Base-by-base conservation (phyloP, 2,888 invertebrate species). In the Drosophila flavopinicola region DNA sequence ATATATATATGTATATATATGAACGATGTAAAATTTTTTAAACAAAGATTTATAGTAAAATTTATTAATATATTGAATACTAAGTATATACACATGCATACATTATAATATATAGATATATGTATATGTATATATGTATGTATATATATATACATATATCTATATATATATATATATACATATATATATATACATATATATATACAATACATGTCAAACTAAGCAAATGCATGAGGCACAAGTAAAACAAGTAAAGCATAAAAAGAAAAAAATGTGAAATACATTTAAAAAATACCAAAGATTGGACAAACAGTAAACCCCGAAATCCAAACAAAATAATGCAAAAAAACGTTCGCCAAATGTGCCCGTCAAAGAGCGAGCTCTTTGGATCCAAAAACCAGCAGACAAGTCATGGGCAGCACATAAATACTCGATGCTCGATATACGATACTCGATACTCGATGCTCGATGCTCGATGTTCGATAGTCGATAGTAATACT, bases 31-130 rank as follows among this genome's bases (percentile, higher is more conserved):
- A 73, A 37, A 67, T 80, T 80, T 80, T 80, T 82, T 75, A 82
- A 78, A 70, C 53, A 61, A 78, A 73, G 82, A 75, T 78, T 78
- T 80, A 80, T 79, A 84, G 79, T 85, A 69, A 82, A 82, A 82
- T 85, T 85, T 85, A 82, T 82, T 64, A 84, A 67, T 53, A 68
- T 72, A 73, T 66, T 75, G 59, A 75, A 58, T 65, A 71, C 29
- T 53, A 60, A 45, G 42, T 52, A 69, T 66, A 59, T 39, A 57
- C 57, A 56, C 32, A 37, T 52, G 20, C 20, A 33, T 42, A 25
- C 20, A 25, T 42, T 33, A 38, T 6, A 20, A 13, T 11, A 39
- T 37, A 41, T 33, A 30, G 27, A 29, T 24, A 52, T 30, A 51
- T 48, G 37, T 45, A 47, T 49, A 63, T 63, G 53, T 24, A 57